phyloP scores from a whole-genome alignment of 2,888 invertebrate species.

The Nomada ruficornis region DNA sequence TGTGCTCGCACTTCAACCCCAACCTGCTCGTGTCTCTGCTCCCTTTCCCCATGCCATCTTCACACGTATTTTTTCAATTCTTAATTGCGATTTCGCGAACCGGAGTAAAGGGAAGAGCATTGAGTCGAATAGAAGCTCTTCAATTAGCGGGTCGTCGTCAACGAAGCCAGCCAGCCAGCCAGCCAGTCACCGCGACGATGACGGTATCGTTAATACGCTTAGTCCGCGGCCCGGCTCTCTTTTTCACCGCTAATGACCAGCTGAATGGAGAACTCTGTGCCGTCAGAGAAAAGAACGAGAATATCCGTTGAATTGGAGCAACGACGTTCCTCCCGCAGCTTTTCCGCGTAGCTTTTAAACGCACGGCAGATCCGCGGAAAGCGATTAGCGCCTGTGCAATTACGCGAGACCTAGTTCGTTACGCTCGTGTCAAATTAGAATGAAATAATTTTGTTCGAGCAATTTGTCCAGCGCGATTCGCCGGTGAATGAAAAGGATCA shows the following conservation, averaged over 20 bases:
- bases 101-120: constrained; percentile 11
- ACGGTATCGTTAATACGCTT: constrained; percentile 53
- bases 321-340: constrained; percentile 4
- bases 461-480: constrained; percentile 30
- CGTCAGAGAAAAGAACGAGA: not conserved
- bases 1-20: no score
- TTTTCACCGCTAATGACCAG: constrained; percentile 41
- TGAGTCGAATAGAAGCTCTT: constrained; percentile 57
- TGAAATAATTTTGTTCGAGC: constrained; percentile 53
- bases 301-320: constrained; percentile 25
- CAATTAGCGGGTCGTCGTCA: constrained; percentile 61
- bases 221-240: constrained; percentile 39
- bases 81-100: constrained; percentile 55
- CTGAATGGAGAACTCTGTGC: constrained; percentile 24
- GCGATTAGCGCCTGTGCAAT: constrained; percentile 62
- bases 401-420: constrained; percentile 55
- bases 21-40: not conserved
- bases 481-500: constrained; percentile 33
- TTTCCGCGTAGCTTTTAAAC: constrained; percentile 23
- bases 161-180: constrained; percentile 9
- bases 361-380: constrained; percentile 38
- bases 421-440: constrained; percentile 57
- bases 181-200: constrained; percentile 36
- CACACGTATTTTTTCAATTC: constrained; percentile 26
- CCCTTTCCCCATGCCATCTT: constrained; percentile 2